Conservation (phyloP, 2,113 vertebrate genomes). For the Saccopteryx bilineata region DNA sequence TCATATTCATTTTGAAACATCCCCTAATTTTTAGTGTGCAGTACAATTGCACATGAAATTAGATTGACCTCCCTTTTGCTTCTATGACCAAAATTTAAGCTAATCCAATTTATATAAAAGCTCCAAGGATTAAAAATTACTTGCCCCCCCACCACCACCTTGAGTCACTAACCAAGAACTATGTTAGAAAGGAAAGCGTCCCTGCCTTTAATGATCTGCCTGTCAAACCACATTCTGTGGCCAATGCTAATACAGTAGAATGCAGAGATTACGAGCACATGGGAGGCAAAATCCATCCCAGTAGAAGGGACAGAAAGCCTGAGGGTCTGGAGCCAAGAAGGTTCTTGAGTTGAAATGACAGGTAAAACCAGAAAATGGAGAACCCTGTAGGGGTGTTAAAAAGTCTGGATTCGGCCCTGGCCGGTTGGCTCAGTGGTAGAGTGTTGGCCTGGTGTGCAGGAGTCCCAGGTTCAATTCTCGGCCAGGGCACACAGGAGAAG, state of each 20-base stretch:
- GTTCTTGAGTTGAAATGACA: not conserved
- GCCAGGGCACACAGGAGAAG: too few relatives aligned
- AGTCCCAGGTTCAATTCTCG: too few relatives aligned
- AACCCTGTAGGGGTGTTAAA: not conserved
- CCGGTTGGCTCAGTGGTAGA: too few relatives aligned
- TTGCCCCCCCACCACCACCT: not conserved
- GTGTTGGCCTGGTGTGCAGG: too few relatives aligned
- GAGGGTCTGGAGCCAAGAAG: not conserved
- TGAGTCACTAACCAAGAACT: not conserved
- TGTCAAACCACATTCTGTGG: fast-evolving
- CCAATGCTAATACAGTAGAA: not conserved
- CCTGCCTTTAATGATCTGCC: not conserved
- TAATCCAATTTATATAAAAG: not conserved
- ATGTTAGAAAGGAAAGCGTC: not conserved
- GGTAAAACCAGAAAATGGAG: not conserved
- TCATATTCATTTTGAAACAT: too few relatives aligned
- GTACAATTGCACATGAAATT: not conserved
- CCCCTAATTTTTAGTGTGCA: not conserved
- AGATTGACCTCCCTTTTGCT: not conserved
- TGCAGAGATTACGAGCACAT: not conserved
- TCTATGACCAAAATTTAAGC: not conserved
- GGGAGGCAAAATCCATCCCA: not conserved
- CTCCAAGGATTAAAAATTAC: slow-evolving; percentile 12
- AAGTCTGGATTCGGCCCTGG: not conserved
- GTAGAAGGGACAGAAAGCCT: not conserved